Evolutionary conservation across 2,797 vertebrate species (phyloP).

Genomic region (Chiropotes sagulatus): DNA sequence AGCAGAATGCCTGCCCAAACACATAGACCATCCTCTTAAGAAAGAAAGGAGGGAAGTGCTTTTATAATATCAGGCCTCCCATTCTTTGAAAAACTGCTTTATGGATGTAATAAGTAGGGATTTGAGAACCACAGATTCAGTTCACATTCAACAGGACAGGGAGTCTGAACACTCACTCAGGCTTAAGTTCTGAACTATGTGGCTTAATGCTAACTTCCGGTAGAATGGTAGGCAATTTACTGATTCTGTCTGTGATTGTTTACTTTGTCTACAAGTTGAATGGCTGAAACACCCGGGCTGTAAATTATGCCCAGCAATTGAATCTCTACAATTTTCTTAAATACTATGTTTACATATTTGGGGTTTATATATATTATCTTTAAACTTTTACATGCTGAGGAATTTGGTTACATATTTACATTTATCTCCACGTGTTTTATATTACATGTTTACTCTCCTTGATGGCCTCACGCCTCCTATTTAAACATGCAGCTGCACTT

Average conservation of each 20-base stretch:
- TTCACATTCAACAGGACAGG: no score
- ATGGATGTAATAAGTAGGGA: not conserved
- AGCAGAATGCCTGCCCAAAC: not conserved
- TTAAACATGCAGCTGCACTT: not conserved
- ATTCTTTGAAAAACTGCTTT: not conserved
- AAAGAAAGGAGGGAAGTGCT: not conserved
- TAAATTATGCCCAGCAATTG: not conserved
- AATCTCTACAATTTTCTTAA: not conserved
- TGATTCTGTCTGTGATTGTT: not conserved
- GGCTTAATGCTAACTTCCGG: no score
- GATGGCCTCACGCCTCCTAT: not conserved
- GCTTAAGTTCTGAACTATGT: not conserved
- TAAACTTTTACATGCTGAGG: not conserved
- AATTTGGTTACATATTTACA: not conserved
- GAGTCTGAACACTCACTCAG: not conserved
- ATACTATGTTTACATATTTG: not conserved
- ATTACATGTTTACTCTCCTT: not conserved
- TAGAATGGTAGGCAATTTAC: no score
- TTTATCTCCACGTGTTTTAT: not conserved
- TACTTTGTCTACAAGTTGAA: not conserved
- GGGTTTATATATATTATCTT: not conserved
- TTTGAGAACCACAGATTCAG: not conserved
- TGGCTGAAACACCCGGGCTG: rapidly evolving
- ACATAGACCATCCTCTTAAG: not conserved
- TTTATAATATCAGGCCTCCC: not conserved